Percentiles rank a stretch among this genome's conserved stretches.
Conservation (phyloP, 2,113 vertebrate species). For the Artemisiospiza belli region DNA sequence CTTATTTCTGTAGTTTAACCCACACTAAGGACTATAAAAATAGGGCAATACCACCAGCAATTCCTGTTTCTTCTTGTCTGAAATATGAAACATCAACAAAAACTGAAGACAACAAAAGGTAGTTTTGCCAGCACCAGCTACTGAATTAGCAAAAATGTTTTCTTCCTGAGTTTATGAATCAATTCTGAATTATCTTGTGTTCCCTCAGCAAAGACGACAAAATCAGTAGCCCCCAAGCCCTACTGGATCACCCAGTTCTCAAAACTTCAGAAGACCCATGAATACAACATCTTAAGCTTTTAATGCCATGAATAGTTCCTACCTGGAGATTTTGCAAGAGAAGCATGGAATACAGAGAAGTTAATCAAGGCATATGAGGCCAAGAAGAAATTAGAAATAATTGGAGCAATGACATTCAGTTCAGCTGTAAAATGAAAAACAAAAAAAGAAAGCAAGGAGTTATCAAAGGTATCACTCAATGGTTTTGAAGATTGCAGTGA, state of each 20-base stretch:
- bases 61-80: neutral
- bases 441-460: neutral
- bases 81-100: neutral
- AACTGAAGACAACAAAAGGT: neutral
- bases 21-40: neutral
- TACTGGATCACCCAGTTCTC: neutral
- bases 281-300: neutral
- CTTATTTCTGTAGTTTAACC: neutral
- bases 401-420: constrained; percentile 94
- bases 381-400: constrained; percentile 99
- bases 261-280: neutral
- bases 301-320: neutral
- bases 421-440: constrained; percentile 80
- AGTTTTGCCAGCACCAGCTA: neutral
- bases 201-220: neutral
- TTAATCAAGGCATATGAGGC: constrained; percentile 98
- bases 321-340: constrained; percentile 98
- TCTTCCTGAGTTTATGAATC: neutral
- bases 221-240: neutral
- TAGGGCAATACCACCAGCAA: neutral
- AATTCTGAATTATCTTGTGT: neutral
- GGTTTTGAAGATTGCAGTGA: neutral
- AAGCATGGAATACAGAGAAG: constrained; percentile 98
- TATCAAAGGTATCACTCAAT: neutral
- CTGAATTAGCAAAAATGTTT: neutral